These are phyloP conservation scores for Dissostichus mawsoni DNA, from an alignment of 2,113 vertebrate species.

Conservation along the genomic window DNA sequence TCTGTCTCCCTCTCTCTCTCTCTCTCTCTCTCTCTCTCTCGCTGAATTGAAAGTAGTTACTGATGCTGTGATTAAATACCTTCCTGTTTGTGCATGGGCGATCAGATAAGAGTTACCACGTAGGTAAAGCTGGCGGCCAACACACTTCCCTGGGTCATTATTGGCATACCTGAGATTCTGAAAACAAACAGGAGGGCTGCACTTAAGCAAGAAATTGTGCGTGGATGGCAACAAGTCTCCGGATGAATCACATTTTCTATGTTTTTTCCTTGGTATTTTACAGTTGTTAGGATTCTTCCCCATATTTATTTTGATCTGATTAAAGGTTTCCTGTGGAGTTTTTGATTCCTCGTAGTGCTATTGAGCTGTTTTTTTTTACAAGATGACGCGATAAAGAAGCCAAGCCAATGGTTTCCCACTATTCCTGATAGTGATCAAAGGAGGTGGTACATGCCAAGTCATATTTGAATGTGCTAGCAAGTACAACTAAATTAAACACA, in stretches of 20 bases:
- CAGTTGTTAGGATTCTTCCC: neutral
- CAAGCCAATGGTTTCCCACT: neutral
- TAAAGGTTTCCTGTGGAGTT: neutral
- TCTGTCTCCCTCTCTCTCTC: constrained; percentile 7
- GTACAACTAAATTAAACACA: neutral
- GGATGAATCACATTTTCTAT: neutral
- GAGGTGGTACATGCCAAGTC: too few species aligned
- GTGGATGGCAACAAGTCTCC: constrained; percentile 8
- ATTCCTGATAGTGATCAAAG: neutral
- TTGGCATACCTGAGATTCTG: constrained; percentile 56
- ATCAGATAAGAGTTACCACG: constrained; percentile 53
- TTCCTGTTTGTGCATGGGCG: constrained; percentile 49
- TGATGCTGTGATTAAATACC: constrained; percentile 70
- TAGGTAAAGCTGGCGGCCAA: constrained; percentile 26
- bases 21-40: constrained; percentile 8
- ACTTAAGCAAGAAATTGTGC: constrained; percentile 9
- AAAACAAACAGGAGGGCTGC: constrained; percentile 16
- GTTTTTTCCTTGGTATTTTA: neutral
- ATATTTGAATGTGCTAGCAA: too few species aligned
- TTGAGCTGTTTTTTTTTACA: neutral
- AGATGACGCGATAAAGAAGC: neutral
- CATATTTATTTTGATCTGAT: neutral
- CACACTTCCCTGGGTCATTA: constrained; percentile 40
- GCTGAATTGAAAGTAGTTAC: constrained; percentile 55
- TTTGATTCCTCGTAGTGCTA: neutral